Base-by-base conservation (phyloP, 2,797 vertebrate species). In the Echiichthys vipera region DNA sequence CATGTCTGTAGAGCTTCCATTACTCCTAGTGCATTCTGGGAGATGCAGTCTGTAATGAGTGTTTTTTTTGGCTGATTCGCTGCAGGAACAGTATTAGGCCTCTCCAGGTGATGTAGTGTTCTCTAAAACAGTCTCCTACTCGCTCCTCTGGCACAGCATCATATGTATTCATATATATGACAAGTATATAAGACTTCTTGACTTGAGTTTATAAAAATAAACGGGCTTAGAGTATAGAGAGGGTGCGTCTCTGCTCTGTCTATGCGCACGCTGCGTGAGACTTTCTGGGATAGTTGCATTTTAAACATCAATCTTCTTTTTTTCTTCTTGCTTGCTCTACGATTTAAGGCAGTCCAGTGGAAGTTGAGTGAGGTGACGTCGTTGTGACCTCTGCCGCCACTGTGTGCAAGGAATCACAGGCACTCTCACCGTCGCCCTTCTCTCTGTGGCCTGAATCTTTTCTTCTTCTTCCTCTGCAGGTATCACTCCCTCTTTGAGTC, bases 71-170 rank as follows among this genome's bases (percentile, higher is more conserved):
- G 93, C 93, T 93, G 85, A 90, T 90, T 91, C 42, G 90, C 91
- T 94, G 92, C 87, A 90, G 89, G 89, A 93, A 94, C 93, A 94
- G 92, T 94, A 91, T 93, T 93, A 93, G 93, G 92, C 93, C 94
- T 94, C 91, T 93, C 92, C 89, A 83, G 92, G 91, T 93, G 91
- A 88, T 84, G 81, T 84, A 88, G 64, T 83, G 76, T 79, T 78
- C 80, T 85, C 71, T 69, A 63, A 81, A 85, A 84, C 75, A 87
- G 88, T 86, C 77, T 84, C 81, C 69, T 45, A 59, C 65, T 86
- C 71, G 51, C 85, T 90, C 77, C 80, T 85, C 81, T 54, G 70
- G 83, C 81, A 87, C 89, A 89, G 86, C 80, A 89, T 78, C 73
- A 69, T 53, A 61, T 62, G 53, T 77, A 40, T 81, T 49, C 59